These are phyloP conservation scores for Cochlearius cochlearius DNA, from an alignment of 2,113 vertebrate genomes.

Conservation along the genomic window DNA sequence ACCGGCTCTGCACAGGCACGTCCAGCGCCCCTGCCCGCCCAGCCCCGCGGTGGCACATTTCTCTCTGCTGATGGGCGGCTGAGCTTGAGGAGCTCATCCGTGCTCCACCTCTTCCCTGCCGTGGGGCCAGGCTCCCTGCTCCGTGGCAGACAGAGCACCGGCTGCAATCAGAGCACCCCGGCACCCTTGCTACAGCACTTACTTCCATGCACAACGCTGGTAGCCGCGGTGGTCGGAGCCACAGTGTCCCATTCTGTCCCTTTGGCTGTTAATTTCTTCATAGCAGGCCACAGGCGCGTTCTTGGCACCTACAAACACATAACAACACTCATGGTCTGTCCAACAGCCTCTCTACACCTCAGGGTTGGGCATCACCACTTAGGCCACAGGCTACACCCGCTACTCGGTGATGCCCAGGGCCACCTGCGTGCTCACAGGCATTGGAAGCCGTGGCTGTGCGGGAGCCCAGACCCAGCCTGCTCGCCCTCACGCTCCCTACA, in stretches of 20 bases:
- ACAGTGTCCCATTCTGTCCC: conserved; percentile 31
- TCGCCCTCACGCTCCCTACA: neutral
- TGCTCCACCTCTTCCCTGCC: neutral
- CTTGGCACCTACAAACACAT: neutral
- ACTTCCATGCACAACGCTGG: neutral
- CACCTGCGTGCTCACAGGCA: neutral
- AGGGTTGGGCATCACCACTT: neutral
- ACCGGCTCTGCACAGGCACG: no score
- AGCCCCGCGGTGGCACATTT: neutral
- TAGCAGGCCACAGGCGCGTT: neutral
- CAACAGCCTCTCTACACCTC: neutral
- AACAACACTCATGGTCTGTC: neutral
- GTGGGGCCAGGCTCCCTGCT: neutral
- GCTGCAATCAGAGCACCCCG: no score
- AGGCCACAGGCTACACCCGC: no score
- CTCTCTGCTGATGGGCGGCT: neutral
- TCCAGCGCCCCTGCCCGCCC: neutral
- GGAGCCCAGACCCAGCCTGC: neutral
- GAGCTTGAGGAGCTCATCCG: neutral
- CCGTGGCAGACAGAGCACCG: neutral
- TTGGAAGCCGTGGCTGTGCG: neutral
- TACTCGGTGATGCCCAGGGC: neutral
- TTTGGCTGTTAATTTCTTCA: conserved; percentile 6
- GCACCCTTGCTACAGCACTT: neutral
- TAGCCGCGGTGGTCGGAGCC: neutral